These are phyloP conservation scores for Myioborus miniatus DNA, from an alignment of 2,797 vertebrate species.

Conservation along the genomic window DNA sequence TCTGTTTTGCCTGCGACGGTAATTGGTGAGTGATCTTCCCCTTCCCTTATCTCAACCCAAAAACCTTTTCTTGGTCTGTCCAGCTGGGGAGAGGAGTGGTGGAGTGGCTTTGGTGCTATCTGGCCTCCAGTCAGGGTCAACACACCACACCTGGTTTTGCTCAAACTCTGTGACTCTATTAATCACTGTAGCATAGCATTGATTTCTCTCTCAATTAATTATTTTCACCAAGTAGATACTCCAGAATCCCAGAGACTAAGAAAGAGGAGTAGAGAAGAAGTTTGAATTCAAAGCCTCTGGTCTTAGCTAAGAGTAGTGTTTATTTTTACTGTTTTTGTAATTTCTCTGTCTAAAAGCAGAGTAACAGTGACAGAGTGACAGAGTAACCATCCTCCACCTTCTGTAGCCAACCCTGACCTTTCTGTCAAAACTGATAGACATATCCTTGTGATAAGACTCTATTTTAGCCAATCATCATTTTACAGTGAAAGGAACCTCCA, in stretches of 20 bases:
- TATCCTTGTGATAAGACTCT: neutral
- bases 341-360: neutral
- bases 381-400: neutral
- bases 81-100: accelerated
- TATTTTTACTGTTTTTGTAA: neutral
- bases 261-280: neutral
- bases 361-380: neutral
- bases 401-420: neutral
- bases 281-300: neutral
- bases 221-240: neutral
- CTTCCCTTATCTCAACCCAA: neutral
- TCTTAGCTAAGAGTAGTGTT: neutral
- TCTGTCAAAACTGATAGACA: neutral
- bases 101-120: neutral
- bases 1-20: accelerated
- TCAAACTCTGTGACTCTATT: neutral
- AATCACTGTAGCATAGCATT: neutral
- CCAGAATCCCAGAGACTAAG: neutral
- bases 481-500: neutral
- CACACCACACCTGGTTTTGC: neutral
- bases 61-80: neutral
- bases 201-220: neutral
- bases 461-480: neutral
- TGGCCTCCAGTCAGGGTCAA: neutral
- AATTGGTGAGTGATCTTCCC: neutral